A percentile compares a stretch with the other conserved stretches of the same genome.
phyloP scores from a whole-genome alignment of 2,113 vertebrate species.

The Astur gentilis region DNA sequence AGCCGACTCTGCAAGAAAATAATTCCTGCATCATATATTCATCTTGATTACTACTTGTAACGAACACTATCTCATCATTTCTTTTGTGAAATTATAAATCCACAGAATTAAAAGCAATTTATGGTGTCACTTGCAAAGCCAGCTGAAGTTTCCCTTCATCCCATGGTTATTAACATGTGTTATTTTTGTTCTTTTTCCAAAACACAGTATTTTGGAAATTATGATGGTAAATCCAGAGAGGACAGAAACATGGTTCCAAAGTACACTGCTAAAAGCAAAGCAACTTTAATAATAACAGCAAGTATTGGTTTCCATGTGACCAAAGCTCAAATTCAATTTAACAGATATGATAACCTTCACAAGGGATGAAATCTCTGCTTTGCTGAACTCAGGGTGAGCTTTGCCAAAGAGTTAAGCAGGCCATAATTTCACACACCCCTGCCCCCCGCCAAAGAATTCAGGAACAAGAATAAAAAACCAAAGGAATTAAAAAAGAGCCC shows the following conservation, averaged over 20 bases:
- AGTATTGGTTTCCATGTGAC: background rate
- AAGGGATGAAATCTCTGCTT: background rate
- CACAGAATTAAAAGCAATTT: background rate
- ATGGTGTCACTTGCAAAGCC: background rate
- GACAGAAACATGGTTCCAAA: constrained; percentile 1
- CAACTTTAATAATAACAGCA: background rate
- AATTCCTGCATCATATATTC: background rate
- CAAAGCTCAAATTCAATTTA: constrained; percentile 20
- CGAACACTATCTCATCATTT: background rate
- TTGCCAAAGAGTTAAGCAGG: background rate
- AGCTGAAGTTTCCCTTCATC: background rate
- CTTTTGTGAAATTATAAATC: background rate
- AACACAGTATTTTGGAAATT: background rate
- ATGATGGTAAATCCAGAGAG: background rate
- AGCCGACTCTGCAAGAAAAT: background rate
- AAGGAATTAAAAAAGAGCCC: background rate
- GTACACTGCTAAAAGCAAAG: background rate
- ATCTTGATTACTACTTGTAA: background rate
- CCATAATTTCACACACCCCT: background rate
- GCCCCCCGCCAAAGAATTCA: background rate
- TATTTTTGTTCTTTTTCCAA: constrained; percentile 42
- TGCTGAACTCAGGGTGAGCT: background rate
- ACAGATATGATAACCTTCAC: background rate
- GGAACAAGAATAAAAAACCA: background rate
- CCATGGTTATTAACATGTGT: background rate